These are phyloP conservation scores for Tenthredo mesomela DNA, from an alignment of 2,888 invertebrate species.

Conservation along the genomic window DNA sequence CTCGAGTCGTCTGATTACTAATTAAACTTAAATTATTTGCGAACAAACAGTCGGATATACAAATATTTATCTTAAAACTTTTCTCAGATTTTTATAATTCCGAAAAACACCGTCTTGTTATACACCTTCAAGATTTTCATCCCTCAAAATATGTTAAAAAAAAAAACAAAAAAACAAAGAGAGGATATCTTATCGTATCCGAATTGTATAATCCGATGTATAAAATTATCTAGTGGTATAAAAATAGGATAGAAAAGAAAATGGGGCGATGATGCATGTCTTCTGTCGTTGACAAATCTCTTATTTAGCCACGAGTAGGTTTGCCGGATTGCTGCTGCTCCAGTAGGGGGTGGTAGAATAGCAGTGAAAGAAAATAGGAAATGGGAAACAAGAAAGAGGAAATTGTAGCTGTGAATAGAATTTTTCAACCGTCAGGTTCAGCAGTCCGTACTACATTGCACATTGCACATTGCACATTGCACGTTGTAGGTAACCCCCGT, in stretches of 20 bases:
- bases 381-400: constrained; percentile 36
- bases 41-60: too few species aligned
- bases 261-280: constrained; percentile 6
- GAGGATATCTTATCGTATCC: too few species aligned
- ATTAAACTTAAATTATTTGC: background rate
- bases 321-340: background rate
- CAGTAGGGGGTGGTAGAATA: constrained; percentile 4
- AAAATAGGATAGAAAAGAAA: background rate
- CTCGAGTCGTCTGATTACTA: constrained; percentile 36
- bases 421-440: constrained; percentile 40
- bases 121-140: background rate
- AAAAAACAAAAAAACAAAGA: background rate
- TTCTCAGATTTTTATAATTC: background rate
- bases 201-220: background rate
- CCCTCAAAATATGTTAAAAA: background rate
- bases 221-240: background rate
- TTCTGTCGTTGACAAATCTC: constrained; percentile 15
- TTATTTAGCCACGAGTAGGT: background rate
- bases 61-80: too few species aligned
- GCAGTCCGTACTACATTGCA: background rate
- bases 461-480: constrained; percentile 14
- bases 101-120: background rate
- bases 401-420: constrained; percentile 44
- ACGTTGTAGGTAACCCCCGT: background rate
- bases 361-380: background rate